Evolutionary conservation across 1,140 invertebrate species (phyloP).

Genomic region (Acromyrmex heyeri): DNA sequence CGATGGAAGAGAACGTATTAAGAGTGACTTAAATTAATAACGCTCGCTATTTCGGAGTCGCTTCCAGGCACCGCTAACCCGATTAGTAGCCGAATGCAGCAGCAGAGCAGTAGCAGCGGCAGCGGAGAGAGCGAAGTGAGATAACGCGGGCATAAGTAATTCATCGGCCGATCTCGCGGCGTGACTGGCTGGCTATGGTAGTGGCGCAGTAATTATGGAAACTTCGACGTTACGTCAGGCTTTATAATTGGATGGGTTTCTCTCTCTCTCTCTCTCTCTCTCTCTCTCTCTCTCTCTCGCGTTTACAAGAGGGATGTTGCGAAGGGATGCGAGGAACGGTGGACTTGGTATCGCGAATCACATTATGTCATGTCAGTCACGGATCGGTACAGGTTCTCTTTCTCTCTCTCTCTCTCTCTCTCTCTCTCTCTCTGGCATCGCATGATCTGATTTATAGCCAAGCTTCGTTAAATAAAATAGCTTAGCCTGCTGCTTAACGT

Average conservation of each 20-base stretch:
- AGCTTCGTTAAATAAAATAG: constrained; percentile 66
- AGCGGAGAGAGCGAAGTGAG: constrained; percentile 71
- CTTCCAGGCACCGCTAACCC: constrained; percentile 81
- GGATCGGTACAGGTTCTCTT: constrained; percentile 58
- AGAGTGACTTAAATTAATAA: constrained; percentile 79
- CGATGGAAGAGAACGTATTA: constrained; percentile 65
- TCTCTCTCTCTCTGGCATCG: constrained; percentile 10
- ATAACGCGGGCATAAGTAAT: constrained; percentile 80
- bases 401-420: constrained; percentile 25
- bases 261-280: background rate
- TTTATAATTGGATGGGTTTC: constrained; percentile 69
- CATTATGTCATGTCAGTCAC: constrained; percentile 77
- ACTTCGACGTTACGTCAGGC: constrained; percentile 75
- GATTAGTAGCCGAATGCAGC: constrained; percentile 76
- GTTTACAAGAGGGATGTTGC: constrained; percentile 53
- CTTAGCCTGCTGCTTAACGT: constrained; percentile 28
- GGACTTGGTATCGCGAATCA: constrained; percentile 64
- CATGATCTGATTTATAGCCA: constrained; percentile 61
- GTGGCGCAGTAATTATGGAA: constrained; percentile 78
- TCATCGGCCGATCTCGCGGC: constrained; percentile 75
- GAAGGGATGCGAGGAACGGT: constrained; percentile 7
- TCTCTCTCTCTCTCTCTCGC: background rate
- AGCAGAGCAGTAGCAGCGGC: constrained; percentile 60
- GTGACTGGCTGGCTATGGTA: constrained; percentile 74
- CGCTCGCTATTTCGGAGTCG: constrained; percentile 80